These are phyloP conservation scores for Hexactinellida sp. DNA, from an alignment of 37 sponge, comb jelly and placozoan species.

Conservation along the genomic window DNA sequence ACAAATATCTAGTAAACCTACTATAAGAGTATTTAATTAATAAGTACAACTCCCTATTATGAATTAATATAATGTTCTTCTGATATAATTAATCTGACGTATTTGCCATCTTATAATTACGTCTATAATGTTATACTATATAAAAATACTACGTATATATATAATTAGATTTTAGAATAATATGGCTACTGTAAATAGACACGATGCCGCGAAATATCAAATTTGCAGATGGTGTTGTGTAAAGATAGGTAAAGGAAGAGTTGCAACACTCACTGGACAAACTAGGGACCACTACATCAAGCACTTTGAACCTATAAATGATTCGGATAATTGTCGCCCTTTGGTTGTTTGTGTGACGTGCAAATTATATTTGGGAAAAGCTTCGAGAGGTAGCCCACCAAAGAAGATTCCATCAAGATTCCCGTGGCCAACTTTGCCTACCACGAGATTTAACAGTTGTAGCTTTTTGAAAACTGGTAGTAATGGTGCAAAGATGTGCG, in stretches of 20 bases:
- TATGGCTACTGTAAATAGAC: not conserved
- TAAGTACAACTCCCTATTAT: no score
- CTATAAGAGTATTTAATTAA: no score
- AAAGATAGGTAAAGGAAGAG: not conserved
- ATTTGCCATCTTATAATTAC: not conserved
- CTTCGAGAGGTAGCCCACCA: not conserved
- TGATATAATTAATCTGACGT: not conserved
- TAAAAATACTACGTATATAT: no score
- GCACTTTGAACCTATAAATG: not conserved
- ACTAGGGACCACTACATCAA: not conserved
- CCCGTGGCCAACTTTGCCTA: not conserved
- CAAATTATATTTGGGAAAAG: not conserved
- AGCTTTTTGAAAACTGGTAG: not conserved
- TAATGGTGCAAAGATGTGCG: not conserved
- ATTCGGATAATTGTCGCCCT: not conserved
- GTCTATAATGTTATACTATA: not conserved
- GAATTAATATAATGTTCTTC: no score
- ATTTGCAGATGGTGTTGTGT: not conserved
- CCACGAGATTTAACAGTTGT: not conserved
- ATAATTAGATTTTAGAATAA: not conserved
- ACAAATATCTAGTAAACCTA: no score
- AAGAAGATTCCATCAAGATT: not conserved
- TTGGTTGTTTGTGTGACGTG: not conserved
- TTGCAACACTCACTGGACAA: not conserved
- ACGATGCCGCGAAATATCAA: not conserved